phyloP scores from a whole-genome alignment of 2,797 vertebrate species.

The Syndactyla subalaris region DNA sequence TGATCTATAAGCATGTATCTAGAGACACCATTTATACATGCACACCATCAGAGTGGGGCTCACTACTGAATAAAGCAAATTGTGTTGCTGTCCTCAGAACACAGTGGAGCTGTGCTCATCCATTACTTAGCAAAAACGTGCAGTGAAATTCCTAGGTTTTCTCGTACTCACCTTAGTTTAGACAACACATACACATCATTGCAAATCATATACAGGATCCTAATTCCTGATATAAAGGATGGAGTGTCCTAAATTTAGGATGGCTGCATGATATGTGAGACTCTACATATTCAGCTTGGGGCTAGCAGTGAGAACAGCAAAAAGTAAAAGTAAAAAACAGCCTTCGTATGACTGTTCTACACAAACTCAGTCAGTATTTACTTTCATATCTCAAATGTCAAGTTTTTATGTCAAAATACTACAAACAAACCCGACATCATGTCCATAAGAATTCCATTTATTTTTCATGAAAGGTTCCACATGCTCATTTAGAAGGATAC shows the following conservation, averaged over 20 bases:
- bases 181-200: not conserved
- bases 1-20: not conserved
- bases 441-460: constrained; percentile 43
- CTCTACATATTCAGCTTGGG: not conserved
- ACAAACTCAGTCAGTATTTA: not conserved
- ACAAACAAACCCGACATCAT: not conserved
- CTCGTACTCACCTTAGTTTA: not conserved
- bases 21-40: not conserved
- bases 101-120: not conserved
- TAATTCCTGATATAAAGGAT: not conserved
- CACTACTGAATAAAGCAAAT: not conserved
- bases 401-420: constrained; percentile 9
- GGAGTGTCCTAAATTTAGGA: not conserved
- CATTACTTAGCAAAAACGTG: not conserved
- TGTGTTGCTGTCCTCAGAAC: not conserved
- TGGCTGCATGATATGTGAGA: not conserved
- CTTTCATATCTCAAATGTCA: not conserved
- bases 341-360: not conserved
- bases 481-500: not conserved
- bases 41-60: not conserved
- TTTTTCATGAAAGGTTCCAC: constrained; percentile 43
- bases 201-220: not conserved
- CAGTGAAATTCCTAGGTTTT: not conserved
- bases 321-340: not conserved
- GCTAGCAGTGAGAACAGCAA: not conserved